These are phyloP conservation scores for Melierax canorus DNA, from an alignment of 2,113 vertebrate species.

Conservation along the genomic window DNA sequence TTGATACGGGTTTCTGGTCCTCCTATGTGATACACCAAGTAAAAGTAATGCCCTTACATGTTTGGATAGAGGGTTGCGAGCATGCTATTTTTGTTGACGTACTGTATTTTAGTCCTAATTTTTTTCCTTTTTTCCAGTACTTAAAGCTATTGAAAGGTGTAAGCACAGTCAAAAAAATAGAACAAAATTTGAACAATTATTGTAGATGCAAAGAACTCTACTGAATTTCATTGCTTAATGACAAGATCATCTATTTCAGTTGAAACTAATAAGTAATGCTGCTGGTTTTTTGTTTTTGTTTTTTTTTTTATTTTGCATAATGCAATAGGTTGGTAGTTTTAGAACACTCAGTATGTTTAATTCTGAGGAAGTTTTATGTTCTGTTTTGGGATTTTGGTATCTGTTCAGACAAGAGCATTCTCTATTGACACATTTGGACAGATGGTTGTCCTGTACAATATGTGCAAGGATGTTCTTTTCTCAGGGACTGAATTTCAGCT, in stretches of 20 bases:
- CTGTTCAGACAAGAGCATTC: not conserved
- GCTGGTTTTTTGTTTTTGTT: not conserved
- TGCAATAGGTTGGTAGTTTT: not conserved
- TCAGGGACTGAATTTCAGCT: not conserved
- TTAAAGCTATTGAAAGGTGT: not conserved
- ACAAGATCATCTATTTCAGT: not conserved
- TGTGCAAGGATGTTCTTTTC: slow-evolving; percentile 22
- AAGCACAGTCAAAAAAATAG: not conserved
- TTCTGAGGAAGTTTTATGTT: not conserved
- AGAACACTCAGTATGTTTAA: not conserved
- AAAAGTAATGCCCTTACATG: not conserved
- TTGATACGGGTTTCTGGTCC: not conserved
- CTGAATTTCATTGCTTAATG: not conserved
- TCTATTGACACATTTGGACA: not conserved
- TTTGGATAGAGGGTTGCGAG: not conserved
- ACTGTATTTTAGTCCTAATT: not conserved
- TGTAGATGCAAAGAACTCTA: not conserved
- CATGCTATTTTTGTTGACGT: not conserved
- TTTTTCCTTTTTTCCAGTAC: not conserved
- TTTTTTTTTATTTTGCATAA: not conserved
- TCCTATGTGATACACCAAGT: not conserved
- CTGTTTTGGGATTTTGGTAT: not conserved
- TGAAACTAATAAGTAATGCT: not conserved
- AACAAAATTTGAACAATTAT: not conserved
- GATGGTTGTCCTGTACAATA: not conserved